Conservation (phyloP, 2,113 vertebrate genomes). For the Menura novaehollandiae region DNA sequence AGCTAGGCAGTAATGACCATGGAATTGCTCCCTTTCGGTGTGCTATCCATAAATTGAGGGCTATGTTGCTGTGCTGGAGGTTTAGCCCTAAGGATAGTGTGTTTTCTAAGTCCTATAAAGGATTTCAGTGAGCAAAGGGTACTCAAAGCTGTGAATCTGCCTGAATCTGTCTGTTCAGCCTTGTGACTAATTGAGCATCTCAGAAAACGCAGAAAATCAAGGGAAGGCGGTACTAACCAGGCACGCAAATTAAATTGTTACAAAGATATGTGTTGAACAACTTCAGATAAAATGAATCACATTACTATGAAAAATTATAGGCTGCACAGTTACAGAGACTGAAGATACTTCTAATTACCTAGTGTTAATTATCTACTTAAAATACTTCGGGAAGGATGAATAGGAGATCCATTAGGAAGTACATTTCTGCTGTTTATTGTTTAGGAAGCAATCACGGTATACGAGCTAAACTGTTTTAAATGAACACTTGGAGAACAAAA, state of each 20-base stretch:
- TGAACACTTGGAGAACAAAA: background rate
- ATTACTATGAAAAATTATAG: slow-evolving; percentile 17
- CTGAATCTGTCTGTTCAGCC: background rate
- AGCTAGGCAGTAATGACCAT: background rate
- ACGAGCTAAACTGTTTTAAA: background rate
- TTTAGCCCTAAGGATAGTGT: background rate
- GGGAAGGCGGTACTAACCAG: background rate
- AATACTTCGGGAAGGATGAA: background rate
- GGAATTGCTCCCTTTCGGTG: background rate
- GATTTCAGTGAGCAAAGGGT: background rate
- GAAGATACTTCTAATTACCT: slow-evolving; percentile 3
- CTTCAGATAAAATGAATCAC: slow-evolving; percentile 11
- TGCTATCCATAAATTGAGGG: background rate
- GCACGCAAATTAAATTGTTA: slow-evolving; percentile 12
- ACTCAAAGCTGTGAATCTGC: background rate
- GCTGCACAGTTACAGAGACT: background rate
- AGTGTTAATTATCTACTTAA: background rate
- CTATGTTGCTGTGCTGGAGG: background rate
- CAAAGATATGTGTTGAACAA: slow-evolving; percentile 1
- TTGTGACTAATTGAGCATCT: background rate
- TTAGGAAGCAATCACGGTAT: background rate
- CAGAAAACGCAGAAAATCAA: background rate
- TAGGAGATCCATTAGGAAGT: background rate
- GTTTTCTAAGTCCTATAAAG: background rate
- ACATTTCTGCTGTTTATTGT: background rate